These are phyloP conservation scores for Trachurus trachurus DNA, from an alignment of 2,797 vertebrate species.

Conservation along the genomic window DNA sequence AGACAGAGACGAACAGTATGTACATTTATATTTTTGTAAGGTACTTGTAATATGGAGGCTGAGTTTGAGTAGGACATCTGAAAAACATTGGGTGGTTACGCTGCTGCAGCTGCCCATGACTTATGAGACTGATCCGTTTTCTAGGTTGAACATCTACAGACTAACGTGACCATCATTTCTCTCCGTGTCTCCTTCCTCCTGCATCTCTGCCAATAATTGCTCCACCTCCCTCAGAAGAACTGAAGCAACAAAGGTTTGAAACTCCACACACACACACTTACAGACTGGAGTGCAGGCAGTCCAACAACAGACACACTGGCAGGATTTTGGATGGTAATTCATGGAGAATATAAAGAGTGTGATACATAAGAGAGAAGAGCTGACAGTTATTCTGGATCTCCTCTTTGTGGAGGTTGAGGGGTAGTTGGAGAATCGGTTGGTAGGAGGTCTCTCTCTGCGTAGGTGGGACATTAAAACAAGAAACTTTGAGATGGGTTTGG, in stretches of 20 bases:
- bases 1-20: neutral
- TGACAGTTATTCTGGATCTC: neutral
- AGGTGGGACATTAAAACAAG: neutral
- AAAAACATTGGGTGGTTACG: neutral
- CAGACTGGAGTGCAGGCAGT: neutral
- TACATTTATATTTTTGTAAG: neutral
- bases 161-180: neutral
- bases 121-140: too few relatives aligned
- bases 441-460: neutral
- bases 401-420: neutral
- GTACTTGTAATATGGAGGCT: neutral
- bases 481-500: neutral
- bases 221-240: neutral
- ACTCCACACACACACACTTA: neutral
- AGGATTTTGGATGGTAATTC: constrained; percentile 3
- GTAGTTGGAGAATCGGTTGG: neutral
- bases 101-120: neutral
- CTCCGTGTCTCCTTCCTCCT: neutral
- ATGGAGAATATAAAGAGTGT: neutral
- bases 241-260: neutral
- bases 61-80: neutral
- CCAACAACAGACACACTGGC: neutral
- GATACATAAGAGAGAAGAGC: neutral
- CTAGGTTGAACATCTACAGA: neutral
- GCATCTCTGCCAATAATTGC: neutral